phyloP scores from a whole-genome alignment of 1,140 invertebrate species.

The Cecropterus lyciades region DNA sequence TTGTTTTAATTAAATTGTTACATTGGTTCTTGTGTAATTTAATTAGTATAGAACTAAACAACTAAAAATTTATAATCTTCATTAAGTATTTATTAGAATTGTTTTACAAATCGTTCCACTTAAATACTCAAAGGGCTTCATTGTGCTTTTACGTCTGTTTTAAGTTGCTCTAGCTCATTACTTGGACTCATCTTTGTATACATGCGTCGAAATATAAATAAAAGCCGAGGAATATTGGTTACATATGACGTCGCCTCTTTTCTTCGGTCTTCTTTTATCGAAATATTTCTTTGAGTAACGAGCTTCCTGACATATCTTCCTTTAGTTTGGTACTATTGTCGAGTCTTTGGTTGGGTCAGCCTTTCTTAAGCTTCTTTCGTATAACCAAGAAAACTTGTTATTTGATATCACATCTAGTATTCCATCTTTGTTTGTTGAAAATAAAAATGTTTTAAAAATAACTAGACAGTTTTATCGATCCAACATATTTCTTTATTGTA shows the following conservation, averaged over 20 bases:
- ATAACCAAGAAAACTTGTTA: neutral
- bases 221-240: slow-evolving; percentile 22
- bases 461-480: no score
- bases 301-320: slow-evolving; percentile 24
- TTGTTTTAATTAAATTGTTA: no score
- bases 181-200: slow-evolving; percentile 6
- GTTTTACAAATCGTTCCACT: neutral
- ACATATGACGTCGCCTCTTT: slow-evolving; percentile 28
- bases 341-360: slow-evolving; percentile 2
- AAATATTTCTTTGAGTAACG: slow-evolving; percentile 28
- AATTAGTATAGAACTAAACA: no score
- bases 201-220: slow-evolving; percentile 26
- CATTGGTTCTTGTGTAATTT: no score
- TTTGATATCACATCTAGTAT: no score
- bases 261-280: slow-evolving; percentile 25
- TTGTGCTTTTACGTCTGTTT: no score
- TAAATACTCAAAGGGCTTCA: no score
- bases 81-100: no score
- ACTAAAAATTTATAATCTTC: no score
- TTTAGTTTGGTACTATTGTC: slow-evolving; percentile 25
- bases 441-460: no score
- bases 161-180: neutral
- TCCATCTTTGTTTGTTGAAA: no score
- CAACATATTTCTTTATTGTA: no score
- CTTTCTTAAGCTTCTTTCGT: neutral